Base-by-base conservation (phyloP, 92 coral and sea anemone species). In the Virgularia gustaviana region DNA sequence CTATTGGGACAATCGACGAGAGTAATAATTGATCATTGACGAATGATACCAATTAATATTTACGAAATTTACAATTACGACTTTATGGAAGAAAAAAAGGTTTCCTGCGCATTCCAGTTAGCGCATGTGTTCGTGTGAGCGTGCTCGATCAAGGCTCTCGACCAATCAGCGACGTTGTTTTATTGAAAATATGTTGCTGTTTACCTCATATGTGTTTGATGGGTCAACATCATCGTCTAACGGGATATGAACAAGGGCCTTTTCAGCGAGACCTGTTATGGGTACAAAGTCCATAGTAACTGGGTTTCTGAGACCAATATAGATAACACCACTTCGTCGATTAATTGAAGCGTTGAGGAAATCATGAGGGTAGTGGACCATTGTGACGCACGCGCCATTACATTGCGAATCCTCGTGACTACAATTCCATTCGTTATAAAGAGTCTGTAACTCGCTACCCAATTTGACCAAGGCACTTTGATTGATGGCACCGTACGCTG, bases 381-480 rank as follows among this genome's bases (percentile, higher is more conserved):
- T 65, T 12, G 36, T 56, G 29, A 18, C 56, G 30, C 72, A 65
- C 9, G 44, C 31, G n/a, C 72, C 72, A 43, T 65, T 65, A 32
- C 72, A 65, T 9, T 41, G 11, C 16, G 41, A 53, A 8, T 65
- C 72, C 1, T 7, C 35, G 0, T 56, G 54, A 23, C 54, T 19
- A 16, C 72, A 65, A 33, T 65, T 65, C 72, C 72, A 65, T 43
- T 65, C 55, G 9, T 65, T 41, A 56, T 65, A 65, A 53, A 41
- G n/a, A 9, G 12, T 24, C 30, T 65, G 41, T 25, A 65, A 37
- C 20, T 24, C 72, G n/a, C 56, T 65, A 22, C 72, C 72, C 24
- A 65, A 42, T 37, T 65, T 65, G 30, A 41, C 72, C 15, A 65
- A 33, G 20, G 72, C 55, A 18, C 51, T 65, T 6, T 28, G 55